Conservation (phyloP, 2,888 invertebrate species). For the Zhuqinia jingwanae region DNA sequence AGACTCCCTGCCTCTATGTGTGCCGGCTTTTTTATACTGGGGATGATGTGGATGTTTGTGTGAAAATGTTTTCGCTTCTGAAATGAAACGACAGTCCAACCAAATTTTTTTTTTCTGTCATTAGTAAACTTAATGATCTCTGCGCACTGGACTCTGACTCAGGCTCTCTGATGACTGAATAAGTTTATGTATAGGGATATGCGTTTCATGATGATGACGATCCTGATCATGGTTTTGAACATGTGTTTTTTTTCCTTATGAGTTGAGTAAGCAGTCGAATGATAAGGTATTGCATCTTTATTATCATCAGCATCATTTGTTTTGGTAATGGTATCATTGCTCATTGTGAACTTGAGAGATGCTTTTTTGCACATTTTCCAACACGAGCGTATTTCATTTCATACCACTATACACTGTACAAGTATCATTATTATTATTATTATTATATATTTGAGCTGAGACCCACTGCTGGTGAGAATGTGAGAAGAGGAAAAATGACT, state of each 20-base stretch:
- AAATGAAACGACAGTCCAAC: conserved; percentile 22
- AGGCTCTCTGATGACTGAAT: too few relatives aligned
- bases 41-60: background rate
- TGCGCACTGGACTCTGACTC: background rate
- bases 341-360: background rate
- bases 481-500: background rate
- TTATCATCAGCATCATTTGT: too few relatives aligned
- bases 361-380: conserved; percentile 27
- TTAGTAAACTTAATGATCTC: conserved; percentile 51
- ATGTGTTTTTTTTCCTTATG: conserved; percentile 10
- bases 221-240: too few relatives aligned
- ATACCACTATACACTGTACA: background rate
- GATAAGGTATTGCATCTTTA: background rate
- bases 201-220: conserved; percentile 23
- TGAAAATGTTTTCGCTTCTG: conserved; percentile 13
- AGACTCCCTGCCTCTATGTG: conserved; percentile 54
- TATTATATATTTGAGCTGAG: background rate
- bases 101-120: conserved; percentile 12
- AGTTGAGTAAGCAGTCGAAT: background rate
- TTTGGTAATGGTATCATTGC: background rate
- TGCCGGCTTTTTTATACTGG: conserved; percentile 23
- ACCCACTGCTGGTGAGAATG: conserved; percentile 14
- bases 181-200: too few relatives aligned
- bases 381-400: background rate
- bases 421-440: too few relatives aligned